Evolutionary conservation across 2,888 invertebrate species (phyloP).

Genomic region (Chrysotoxum bicinctum): DNA sequence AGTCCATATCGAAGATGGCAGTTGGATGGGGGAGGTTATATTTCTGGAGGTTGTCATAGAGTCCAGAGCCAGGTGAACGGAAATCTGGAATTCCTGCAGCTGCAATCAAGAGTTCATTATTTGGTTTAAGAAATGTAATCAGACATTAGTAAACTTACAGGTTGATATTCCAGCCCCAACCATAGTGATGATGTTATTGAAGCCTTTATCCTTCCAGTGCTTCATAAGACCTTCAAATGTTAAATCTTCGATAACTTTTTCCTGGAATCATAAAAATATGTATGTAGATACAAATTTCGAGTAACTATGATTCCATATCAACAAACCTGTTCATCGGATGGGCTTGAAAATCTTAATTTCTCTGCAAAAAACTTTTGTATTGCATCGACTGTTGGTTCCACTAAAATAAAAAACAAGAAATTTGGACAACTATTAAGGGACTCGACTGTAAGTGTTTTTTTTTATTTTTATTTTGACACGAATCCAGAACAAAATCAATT

Average conservation of each 20-base stretch:
- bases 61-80: constrained; percentile 94
- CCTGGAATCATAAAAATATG: constrained; percentile 20
- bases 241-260: constrained; percentile 86
- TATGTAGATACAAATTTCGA: background rate
- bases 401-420: constrained; percentile 1
- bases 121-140: background rate
- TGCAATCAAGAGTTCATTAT: constrained; percentile 49
- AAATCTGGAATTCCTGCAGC: constrained; percentile 95
- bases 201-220: constrained; percentile 89
- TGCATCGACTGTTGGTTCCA: constrained; percentile 84
- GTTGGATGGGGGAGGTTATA: constrained; percentile 95
- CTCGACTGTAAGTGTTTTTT: constrained; percentile 16
- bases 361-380: constrained; percentile 86
- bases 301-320: background rate
- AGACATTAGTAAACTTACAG: constrained; percentile 84
- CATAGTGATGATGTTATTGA: constrained; percentile 94
- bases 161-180: constrained; percentile 98
- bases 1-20: constrained; percentile 95
- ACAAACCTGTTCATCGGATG: constrained; percentile 69
- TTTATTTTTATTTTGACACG: background rate
- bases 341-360: constrained; percentile 84
- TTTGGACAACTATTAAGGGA: background rate
- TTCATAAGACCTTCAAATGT: constrained; percentile 89
- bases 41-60: constrained; percentile 95
- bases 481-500: constrained; percentile 24